Conservation (phyloP, 2,888 invertebrate species). For the Patella ulyssiponensis region DNA sequence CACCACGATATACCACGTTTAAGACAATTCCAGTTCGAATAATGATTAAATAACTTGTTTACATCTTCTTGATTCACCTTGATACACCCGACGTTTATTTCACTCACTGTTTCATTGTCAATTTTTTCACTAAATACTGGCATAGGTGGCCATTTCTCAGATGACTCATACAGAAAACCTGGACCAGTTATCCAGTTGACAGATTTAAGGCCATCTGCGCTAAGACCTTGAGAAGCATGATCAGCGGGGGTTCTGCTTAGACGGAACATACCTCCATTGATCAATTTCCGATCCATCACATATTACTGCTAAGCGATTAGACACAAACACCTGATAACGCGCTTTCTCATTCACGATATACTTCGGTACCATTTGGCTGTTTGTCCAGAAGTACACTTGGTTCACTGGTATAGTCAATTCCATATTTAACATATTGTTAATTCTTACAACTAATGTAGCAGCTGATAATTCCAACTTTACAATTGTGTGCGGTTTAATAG, state of each 20-base stretch:
- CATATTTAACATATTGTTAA: conserved; percentile 26
- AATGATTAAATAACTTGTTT: background rate
- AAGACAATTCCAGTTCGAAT: background rate
- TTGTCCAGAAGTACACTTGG: conserved; percentile 42
- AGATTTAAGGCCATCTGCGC: conserved; percentile 8
- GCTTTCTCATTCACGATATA: conserved; percentile 44
- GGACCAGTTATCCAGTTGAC: conserved; percentile 34
- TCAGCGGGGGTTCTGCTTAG: conserved; percentile 47
- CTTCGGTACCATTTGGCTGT: conserved; percentile 40
- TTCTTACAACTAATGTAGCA: conserved; percentile 38
- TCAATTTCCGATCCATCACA: conserved; percentile 31
- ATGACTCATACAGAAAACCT: background rate
- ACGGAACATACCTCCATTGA: conserved; percentile 43
- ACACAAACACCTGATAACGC: conserved; percentile 47
- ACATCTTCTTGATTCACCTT: background rate
- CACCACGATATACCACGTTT: background rate
- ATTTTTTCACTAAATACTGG: background rate
- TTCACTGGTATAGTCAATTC: conserved; percentile 29
- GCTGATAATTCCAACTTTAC: conserved; percentile 41
- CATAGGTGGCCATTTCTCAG: background rate
- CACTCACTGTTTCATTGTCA: background rate
- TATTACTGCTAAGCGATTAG: conserved; percentile 47
- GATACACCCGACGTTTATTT: background rate
- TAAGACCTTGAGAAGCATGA: conserved; percentile 40
- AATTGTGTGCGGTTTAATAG: conserved; percentile 33